Base-by-base conservation (phyloP, 2,113 vertebrate genomes). In the Pantherophis guttatus region DNA sequence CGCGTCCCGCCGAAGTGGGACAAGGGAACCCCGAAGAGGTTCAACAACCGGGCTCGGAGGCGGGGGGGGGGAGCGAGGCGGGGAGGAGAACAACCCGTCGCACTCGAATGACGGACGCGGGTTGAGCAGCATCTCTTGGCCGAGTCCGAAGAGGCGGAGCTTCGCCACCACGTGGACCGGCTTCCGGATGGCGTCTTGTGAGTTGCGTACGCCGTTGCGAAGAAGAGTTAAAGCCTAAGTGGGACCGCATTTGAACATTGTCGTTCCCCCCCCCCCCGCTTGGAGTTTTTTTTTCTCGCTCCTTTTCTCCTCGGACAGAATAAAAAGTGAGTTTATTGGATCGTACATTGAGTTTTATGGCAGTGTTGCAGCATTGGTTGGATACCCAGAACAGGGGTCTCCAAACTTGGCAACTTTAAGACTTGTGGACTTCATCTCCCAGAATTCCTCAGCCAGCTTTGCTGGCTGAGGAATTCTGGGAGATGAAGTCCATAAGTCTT, bases 1-100 rank as follows among this genome's bases (percentile, higher is more conserved):
- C 4, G 11, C 13, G 17, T 19, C 17, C 17, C 87, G n/a, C 15
- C 8, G 29, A 39, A 33, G 7, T 8, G 13, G 29, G 29, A 8
- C 13, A 58, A 57, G n/a, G n/a, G 1, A 33, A 33, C 17, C 3
- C 48, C 24, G 2, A 19, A 81, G 33, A 6, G 8, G 2, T 9
- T 44, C 8, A 21, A 24, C 2, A 39, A 12, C 17, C 54, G 0
- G 0, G 85, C 4, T 10, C 0, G 13, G 48, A 2, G 4, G 19
- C 39, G 2, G 44, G 44, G 5, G 9, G 3, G 21, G 15, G 13
- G 12, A 12, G 52, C 10, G 4, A 1, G 19, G 4, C 3, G 62
- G 12, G 12, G 4, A 7, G 2, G n/a, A 19, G 8, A 44, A 81
- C 48, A 12, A 26, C 1, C 23, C 10, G 55, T 55, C 88, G 88